Evolutionary conservation across 2,888 invertebrate genomes (phyloP).

Genomic region (Sarcophaga subvicina): DNA sequence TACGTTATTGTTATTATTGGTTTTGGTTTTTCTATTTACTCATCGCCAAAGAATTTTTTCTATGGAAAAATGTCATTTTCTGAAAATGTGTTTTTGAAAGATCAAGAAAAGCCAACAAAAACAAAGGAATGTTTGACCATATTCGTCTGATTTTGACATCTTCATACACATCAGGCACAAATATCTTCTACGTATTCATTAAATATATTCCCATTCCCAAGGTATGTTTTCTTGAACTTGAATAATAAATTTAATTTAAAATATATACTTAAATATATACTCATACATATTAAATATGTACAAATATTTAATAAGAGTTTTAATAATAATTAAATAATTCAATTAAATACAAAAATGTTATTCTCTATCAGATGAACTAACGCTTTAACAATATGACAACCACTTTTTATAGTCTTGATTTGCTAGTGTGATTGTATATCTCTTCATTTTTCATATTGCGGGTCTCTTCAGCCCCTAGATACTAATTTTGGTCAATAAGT

Average conservation of each 20-base stretch:
- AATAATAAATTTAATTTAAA: slow-evolving; percentile 14
- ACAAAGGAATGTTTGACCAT: slow-evolving; percentile 10
- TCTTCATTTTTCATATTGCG: too few relatives aligned
- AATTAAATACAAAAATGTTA: too few relatives aligned
- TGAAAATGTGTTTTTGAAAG: slow-evolving; percentile 27
- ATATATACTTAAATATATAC: not conserved
- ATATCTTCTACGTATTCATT: not conserved
- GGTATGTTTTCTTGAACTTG: slow-evolving; percentile 60
- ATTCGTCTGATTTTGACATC: slow-evolving; percentile 31
- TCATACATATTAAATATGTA: not conserved
- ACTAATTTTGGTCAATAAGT: too few relatives aligned
- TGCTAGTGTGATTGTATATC: too few relatives aligned
- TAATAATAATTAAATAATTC: too few relatives aligned
- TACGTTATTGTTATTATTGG: not conserved
- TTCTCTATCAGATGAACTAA: too few relatives aligned
- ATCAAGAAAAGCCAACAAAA: not conserved
- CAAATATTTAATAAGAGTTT: not conserved
- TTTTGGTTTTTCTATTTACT: slow-evolving; percentile 27
- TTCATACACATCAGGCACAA: slow-evolving; percentile 13
- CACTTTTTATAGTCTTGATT: too few relatives aligned
- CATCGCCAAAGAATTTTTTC: slow-evolving; percentile 34
- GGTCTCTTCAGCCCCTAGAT: too few relatives aligned
- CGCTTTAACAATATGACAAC: too few relatives aligned
- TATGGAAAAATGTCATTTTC: slow-evolving; percentile 45
- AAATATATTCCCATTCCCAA: slow-evolving; percentile 29